phyloP scores from a whole-genome alignment of 2,797 vertebrate species.

The Anabas testudineus region DNA sequence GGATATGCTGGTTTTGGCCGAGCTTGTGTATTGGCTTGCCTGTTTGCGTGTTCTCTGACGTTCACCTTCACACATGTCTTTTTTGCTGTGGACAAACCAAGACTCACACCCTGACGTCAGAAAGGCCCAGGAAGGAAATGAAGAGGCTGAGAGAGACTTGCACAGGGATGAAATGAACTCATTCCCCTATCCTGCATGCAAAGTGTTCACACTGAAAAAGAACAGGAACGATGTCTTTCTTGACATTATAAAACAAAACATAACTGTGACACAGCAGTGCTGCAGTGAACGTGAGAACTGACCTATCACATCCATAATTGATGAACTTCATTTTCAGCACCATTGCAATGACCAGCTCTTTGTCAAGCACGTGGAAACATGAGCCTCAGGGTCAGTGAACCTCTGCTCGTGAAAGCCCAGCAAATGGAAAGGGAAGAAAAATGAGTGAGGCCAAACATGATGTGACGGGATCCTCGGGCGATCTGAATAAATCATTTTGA shows the following conservation, averaged over 20 bases:
- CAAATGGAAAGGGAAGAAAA: conserved; percentile 17
- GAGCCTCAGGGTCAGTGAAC: conserved; percentile 29
- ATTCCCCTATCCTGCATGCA: background rate
- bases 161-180: conserved; percentile 12
- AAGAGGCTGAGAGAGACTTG: conserved; percentile 28
- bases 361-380: conserved; percentile 48
- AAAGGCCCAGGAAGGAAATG: conserved; percentile 21
- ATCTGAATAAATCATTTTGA: conserved; percentile 18
- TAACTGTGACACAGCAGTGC: background rate
- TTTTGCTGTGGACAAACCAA: conserved; percentile 46
- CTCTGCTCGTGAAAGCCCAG: conserved; percentile 13
- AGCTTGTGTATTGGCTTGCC: conserved; percentile 35
- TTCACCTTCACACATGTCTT: conserved; percentile 47
- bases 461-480: conserved; percentile 5
- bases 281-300: conserved; percentile 24
- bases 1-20: conserved; percentile 61
- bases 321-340: conserved; percentile 50
- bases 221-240: background rate
- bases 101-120: conserved; percentile 59
- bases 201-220: background rate
- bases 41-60: conserved; percentile 67
- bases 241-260: conserved; percentile 6
- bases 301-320: conserved; percentile 50
- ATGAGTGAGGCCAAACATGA: conserved; percentile 8
- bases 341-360: conserved; percentile 28